Percentiles rank a stretch among this genome's conserved stretches.
phyloP scores from a whole-genome alignment of 2,888 invertebrate species.

The Tenthredo distinguenda region DNA sequence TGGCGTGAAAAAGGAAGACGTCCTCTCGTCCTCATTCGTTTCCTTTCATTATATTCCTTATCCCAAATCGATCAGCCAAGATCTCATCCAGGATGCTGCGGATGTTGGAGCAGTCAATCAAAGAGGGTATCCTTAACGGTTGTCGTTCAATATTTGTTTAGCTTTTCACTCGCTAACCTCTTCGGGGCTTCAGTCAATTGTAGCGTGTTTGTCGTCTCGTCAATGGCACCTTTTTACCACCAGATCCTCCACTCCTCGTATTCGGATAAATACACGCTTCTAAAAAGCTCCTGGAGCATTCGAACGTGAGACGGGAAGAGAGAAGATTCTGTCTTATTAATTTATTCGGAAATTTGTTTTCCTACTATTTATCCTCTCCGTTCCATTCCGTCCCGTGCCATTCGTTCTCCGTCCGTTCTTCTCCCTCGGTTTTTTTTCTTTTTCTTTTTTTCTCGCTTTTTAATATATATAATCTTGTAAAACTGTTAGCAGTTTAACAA shows the following conservation, averaged over 20 bases:
- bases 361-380: background rate
- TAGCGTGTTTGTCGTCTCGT: constrained; percentile 26
- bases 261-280: background rate
- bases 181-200: background rate
- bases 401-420: background rate
- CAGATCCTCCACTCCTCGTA: background rate
- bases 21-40: background rate
- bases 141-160: constrained; percentile 47
- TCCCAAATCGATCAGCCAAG: background rate
- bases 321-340: background rate
- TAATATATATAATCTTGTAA: constrained; percentile 16
- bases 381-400: background rate
- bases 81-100: background rate
- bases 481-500: constrained; percentile 20
- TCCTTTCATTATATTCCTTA: background rate
- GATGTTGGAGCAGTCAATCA: constrained; percentile 14
- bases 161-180: constrained; percentile 18
- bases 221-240: constrained; percentile 21
- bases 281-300: background rate
- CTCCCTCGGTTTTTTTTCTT: background rate
- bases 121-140: constrained; percentile 22
- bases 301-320: background rate
- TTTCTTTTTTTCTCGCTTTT: background rate
- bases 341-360: background rate
- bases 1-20: background rate